A percentile compares a stretch with the other conserved stretches of the same genome.
Evolutionary conservation across 2,797 vertebrate species (phyloP).

Genomic region (Varecia variegata): DNA sequence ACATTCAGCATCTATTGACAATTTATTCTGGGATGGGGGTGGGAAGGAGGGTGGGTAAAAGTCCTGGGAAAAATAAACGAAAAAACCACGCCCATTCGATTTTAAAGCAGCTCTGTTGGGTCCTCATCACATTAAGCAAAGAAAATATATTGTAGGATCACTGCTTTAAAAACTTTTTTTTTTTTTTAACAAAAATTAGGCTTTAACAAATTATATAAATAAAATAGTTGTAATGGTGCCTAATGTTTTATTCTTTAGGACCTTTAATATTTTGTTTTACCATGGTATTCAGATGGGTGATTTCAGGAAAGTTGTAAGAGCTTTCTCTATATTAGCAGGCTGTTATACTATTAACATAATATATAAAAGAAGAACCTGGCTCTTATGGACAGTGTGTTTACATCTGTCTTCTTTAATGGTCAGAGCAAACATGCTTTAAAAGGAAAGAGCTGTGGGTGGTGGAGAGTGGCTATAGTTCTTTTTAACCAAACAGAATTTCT

Average conservation of each 20-base stretch:
- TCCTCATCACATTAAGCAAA: neutral
- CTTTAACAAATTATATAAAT: constrained; percentile 10
- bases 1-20: constrained; percentile 35
- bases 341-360: neutral
- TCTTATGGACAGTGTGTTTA: neutral
- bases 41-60: neutral
- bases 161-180: neutral
- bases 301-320: neutral
- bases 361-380: neutral
- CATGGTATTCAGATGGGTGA: neutral
- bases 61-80: constrained; percentile 22
- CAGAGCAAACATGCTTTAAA: neutral
- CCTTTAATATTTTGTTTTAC: neutral
- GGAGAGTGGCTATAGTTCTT: neutral
- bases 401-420: neutral
- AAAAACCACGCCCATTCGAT: neutral
- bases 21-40: neutral
- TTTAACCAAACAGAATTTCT: constrained; percentile 32
- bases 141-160: neutral
- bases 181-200: neutral
- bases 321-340: neutral
- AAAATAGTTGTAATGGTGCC: neutral
- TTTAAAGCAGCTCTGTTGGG: neutral
- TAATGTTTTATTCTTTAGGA: neutral
- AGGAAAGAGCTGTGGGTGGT: neutral